Evolutionary conservation across 1,140 invertebrate species (phyloP), one percentile per base, ranked within the genome.

Genomic region (Drosophila navojoa): DNA sequence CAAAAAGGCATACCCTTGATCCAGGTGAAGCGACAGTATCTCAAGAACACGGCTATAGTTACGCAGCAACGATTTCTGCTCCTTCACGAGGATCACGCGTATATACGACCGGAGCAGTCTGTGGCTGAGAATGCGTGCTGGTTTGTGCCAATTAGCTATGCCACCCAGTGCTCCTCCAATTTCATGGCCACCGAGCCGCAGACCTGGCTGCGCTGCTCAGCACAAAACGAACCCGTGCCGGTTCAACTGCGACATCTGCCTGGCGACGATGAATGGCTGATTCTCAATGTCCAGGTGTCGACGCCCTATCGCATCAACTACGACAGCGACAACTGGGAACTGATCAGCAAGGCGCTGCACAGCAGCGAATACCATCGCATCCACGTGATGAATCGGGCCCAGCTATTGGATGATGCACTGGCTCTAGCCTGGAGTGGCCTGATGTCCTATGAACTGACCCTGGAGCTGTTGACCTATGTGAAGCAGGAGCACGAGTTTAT

Each of bases 1-100:
- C 95, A 97, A 92, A 95, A 95, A 61, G 96, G 96, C 2, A 98
- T 96, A 92, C 97, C 97, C 0, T 92, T 97, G 0, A 91, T 98
- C 2, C 95, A 90, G 0, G 94, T 97, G 3, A 93, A 76, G 2
- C 93, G 95, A 52, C 91, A 95, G 71, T 95, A 95, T 64, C 61
- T 68, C 1, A 92, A 92, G 7, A 93, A 93, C 19, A 85, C 90
- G 0, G 92, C 93, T 0, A 86, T 84, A 47, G 77, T 96, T 1
- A 91, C 91, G 6, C 95, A 95, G 25, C 25, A 29, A 1, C 55
- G 93, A 93, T 95, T 91, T 71, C 44, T 81, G 6, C 29, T 76
- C 0, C 59, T 80, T 42, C 49, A 53, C 2, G 55, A 55, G 27
- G 25, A 42, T 32, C 2, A 3, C 7, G 9, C 4, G 40, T 22